Evolutionary conservation across 2,888 invertebrate genomes (phyloP).

Genomic region (Lathronympha strigana): DNA sequence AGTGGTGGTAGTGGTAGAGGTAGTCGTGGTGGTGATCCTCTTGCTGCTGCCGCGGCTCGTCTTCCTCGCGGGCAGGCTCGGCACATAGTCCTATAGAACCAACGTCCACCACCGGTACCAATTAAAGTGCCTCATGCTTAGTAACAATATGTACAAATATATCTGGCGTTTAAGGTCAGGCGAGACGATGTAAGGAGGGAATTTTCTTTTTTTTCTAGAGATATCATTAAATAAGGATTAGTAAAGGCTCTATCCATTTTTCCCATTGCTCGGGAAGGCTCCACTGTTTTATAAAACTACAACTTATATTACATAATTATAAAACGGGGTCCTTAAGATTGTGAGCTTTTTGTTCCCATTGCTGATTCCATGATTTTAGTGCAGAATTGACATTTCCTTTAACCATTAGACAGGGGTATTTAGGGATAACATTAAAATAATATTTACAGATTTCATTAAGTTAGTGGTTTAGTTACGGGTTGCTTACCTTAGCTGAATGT

Average conservation of each 20-base stretch:
- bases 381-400: background rate
- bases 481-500: constrained; percentile 89
- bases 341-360: background rate
- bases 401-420: background rate
- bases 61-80: constrained; percentile 47
- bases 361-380: background rate
- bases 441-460: constrained; percentile 20
- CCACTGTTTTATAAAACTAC: background rate
- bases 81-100: constrained; percentile 56
- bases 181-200: background rate
- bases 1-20: constrained; percentile 46
- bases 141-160: constrained; percentile 44
- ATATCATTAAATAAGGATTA: background rate
- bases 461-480: background rate
- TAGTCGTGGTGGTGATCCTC: constrained; percentile 45
- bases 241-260: background rate
- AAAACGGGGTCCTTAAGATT: background rate
- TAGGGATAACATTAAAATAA: background rate
- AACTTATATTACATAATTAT: background rate
- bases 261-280: background rate
- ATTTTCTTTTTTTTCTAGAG: background rate
- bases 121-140: constrained; percentile 40
- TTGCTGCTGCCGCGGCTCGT: constrained; percentile 39
- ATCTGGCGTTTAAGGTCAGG: background rate
- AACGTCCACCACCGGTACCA: constrained; percentile 45